Conservation (phyloP, 2,888 invertebrate genomes). For the Melitaea athalia region DNA sequence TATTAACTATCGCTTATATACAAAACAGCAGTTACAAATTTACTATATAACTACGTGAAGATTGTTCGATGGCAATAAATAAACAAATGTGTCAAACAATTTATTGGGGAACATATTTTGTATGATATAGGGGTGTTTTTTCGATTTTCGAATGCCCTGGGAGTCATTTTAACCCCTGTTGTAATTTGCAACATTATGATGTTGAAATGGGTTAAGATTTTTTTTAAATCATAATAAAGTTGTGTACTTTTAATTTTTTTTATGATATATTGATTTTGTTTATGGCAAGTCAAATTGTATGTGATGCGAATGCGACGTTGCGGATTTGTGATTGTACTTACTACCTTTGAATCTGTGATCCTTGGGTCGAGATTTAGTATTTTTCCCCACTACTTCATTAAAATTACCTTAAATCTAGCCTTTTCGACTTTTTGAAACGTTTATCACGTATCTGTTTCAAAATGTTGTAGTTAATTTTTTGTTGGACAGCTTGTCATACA, state of each 20-base stretch:
- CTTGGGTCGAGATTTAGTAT: no score
- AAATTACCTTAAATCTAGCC: no score
- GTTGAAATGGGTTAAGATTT: neutral
- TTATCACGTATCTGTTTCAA: no score
- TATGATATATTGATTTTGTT: neutral
- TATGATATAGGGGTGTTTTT: conserved; percentile 35
- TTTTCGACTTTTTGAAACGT: no score
- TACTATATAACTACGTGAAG: no score
- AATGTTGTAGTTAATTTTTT: neutral
- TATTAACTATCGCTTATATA: no score
- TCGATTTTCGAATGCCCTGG: conserved; percentile 36
- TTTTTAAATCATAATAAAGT: neutral
- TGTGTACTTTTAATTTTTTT: neutral
- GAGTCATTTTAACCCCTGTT: conserved; percentile 31
- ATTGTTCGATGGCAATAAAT: conserved; percentile 26
- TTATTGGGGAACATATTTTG: conserved; percentile 40
- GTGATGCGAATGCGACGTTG: no score
- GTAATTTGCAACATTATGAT: conserved; percentile 13
- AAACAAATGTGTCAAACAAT: conserved; percentile 29
- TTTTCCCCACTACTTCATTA: no score
- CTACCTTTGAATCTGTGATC: no score
- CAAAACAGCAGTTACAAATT: no score
- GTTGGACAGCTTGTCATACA: neutral
- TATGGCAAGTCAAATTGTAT: neutral
- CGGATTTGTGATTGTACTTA: no score